A percentile compares a stretch with the other conserved stretches of the same genome.
phyloP scores from a whole-genome alignment of 2,113 vertebrate genomes.

The Poeciliopsis retropinna region DNA sequence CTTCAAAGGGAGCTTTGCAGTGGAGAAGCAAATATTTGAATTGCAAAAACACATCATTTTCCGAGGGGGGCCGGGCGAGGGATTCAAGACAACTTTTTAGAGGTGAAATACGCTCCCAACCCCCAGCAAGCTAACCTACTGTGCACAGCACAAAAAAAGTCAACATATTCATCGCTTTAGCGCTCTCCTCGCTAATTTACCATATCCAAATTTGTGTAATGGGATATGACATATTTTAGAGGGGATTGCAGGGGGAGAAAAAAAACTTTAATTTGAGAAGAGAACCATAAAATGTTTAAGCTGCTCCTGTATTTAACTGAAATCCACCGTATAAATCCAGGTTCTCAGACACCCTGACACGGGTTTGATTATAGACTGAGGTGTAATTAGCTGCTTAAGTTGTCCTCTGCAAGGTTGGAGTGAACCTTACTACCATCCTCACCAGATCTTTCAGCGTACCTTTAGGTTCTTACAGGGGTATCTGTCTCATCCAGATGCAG shows the following conservation, averaged over 20 bases:
- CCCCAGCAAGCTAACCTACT: slow-evolving; percentile 68
- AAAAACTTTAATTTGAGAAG: slow-evolving; percentile 77
- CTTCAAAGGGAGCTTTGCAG: slow-evolving; percentile 95
- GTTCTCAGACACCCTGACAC: slow-evolving; percentile 75
- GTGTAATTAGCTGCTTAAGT: slow-evolving; percentile 79
- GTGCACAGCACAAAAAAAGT: slow-evolving; percentile 57
- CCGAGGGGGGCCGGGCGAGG: slow-evolving; percentile 78
- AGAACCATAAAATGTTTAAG: slow-evolving; percentile 81
- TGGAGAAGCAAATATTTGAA: slow-evolving; percentile 96
- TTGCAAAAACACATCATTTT: slow-evolving; percentile 96
- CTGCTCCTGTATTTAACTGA: slow-evolving; percentile 70
- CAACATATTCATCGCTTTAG: slow-evolving; percentile 73
- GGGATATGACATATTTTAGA: slow-evolving; percentile 81
- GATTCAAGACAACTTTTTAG: slow-evolving; percentile 90
- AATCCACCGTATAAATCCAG: slow-evolving; percentile 75
- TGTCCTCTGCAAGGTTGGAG: slow-evolving; percentile 50
- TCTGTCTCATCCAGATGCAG: slow-evolving; percentile 33
- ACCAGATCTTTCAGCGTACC: slow-evolving; percentile 46
- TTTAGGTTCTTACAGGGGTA: slow-evolving; percentile 22
- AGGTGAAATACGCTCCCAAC: slow-evolving; percentile 70
- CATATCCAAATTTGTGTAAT: slow-evolving; percentile 83
- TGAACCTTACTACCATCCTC: slow-evolving; percentile 16
- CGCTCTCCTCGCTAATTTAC: slow-evolving; percentile 76
- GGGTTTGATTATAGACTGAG: slow-evolving; percentile 77
- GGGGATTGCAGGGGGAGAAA: slow-evolving; percentile 53